phyloP scores from a whole-genome alignment of 2,113 vertebrate species.

The Brevimyrus niger region DNA sequence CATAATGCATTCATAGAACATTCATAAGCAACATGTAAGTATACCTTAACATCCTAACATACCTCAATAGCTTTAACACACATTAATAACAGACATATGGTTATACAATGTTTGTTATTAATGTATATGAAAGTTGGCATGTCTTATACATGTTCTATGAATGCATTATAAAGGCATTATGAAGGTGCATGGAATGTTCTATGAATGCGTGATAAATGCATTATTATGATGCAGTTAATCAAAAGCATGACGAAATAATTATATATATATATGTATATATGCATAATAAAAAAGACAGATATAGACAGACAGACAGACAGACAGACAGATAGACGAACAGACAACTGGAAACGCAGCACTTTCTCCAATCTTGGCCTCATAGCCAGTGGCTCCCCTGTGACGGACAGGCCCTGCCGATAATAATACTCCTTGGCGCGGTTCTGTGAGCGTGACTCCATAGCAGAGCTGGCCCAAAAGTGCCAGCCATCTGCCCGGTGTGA shows the following conservation, averaged over 20 bases:
- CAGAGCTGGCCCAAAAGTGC: not conserved
- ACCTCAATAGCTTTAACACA: not conserved
- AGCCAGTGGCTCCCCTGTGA: not conserved
- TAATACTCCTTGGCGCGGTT: not conserved
- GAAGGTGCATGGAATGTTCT: not conserved
- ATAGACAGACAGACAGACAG: no score
- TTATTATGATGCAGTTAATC: not conserved
- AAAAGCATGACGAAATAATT: no score
- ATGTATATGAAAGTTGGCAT: not conserved
- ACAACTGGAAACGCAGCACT: not conserved
- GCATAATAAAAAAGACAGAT: no score
- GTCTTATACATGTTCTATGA: not conserved
- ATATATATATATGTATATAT: no score
- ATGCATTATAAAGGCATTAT: not conserved
- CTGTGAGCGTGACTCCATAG: not conserved
- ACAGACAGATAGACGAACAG: not conserved
- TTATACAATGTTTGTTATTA: not conserved
- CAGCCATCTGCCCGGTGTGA: not conserved
- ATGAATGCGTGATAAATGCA: not conserved
- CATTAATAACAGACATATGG: not conserved
- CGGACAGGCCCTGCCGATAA: not conserved
- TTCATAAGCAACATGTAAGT: not conserved
- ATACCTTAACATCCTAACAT: not conserved
- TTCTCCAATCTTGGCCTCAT: not conserved
- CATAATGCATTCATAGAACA: not conserved